Conservation (phyloP, 2,113 vertebrate species). For the Paralichthys olivaceus region DNA sequence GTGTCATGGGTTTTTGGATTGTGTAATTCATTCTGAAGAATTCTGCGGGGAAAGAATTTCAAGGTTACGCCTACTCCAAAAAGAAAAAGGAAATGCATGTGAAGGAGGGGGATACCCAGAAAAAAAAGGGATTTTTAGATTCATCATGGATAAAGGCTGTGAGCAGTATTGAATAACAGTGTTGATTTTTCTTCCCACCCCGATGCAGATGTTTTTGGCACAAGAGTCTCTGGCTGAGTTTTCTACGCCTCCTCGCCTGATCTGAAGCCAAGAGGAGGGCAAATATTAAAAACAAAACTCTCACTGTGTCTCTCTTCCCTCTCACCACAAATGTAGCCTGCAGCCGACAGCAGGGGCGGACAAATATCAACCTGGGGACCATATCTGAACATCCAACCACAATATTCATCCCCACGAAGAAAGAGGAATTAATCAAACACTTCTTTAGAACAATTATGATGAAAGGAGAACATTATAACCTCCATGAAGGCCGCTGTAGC, state of each 20-base stretch:
- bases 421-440: not conserved
- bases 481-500: not conserved
- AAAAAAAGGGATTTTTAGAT: not conserved
- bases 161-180: conserved; percentile 4
- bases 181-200: not conserved
- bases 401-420: not conserved
- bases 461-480: not conserved
- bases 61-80: conserved; percentile 28
- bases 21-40: not conserved
- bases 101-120: not conserved
- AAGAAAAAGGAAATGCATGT: conserved; percentile 19
- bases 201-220: conserved; percentile 28
- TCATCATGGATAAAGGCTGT: not conserved
- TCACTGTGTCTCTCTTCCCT: conserved; percentile 1
- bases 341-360: not conserved
- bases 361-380: not conserved
- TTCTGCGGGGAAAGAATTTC: not conserved
- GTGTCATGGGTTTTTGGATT: too few relatives aligned
- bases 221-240: conserved; percentile 41
- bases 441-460: not conserved
- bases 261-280: conserved; percentile 19
- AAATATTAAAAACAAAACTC: not conserved
- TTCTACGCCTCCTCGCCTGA: conserved; percentile 50
- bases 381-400: not conserved
- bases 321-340: not conserved